Conservation (phyloP, 2,888 invertebrate species). For the Caenorhabditis japonica region DNA sequence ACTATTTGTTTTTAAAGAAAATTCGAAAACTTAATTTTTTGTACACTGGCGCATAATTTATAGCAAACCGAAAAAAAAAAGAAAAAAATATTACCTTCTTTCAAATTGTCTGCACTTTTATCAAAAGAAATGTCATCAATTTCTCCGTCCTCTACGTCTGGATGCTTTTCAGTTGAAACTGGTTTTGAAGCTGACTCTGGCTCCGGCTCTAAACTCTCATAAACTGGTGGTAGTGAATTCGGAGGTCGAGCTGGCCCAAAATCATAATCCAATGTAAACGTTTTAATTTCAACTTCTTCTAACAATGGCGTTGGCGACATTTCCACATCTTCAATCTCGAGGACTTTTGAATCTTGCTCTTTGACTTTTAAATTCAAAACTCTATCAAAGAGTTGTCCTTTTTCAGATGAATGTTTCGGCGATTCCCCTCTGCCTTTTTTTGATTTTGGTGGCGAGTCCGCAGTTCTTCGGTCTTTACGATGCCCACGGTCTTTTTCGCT, state of each 20-base stretch:
- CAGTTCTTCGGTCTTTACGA: not conserved
- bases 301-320: constrained; percentile 12
- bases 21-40: too few species aligned
- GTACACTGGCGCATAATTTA: too few species aligned
- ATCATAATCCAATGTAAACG: constrained; percentile 7
- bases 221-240: not conserved
- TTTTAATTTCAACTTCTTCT: not conserved
- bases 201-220: too few species aligned
- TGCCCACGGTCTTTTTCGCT: not conserved
- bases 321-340: constrained; percentile 14
- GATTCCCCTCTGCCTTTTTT: too few species aligned
- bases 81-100: too few species aligned
- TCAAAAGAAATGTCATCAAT: too few species aligned
- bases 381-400: constrained; percentile 4
- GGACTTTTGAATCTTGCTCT: not conserved
- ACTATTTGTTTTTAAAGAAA: too few species aligned
- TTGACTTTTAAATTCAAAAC: constrained; percentile 8
- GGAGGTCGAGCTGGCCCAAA: constrained; percentile 9
- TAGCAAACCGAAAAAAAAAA: too few species aligned
- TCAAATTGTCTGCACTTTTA: too few species aligned
- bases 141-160: too few species aligned
- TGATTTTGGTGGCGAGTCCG: not conserved
- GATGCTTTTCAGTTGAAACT: not conserved
- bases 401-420: not conserved
- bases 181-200: not conserved